Evolutionary conservation across 2,888 invertebrate genomes (phyloP).

Genomic region (Aphidius colemani): DNA sequence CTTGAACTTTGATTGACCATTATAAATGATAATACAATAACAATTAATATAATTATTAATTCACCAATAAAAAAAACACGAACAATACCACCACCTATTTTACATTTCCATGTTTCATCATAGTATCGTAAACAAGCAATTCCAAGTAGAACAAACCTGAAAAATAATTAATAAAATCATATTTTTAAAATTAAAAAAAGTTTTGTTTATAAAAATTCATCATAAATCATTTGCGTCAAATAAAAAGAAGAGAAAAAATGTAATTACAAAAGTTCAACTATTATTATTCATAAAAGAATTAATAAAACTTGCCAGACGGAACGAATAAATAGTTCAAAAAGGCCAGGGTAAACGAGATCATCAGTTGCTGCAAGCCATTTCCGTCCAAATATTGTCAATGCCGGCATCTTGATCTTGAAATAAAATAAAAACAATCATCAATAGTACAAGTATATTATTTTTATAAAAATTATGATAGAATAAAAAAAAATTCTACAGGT

Average conservation of each 20-base stretch:
- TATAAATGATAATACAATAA: slow-evolving; percentile 69
- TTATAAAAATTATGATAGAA: neutral
- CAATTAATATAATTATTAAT: slow-evolving; percentile 67
- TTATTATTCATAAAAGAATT: neutral
- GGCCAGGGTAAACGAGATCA: slow-evolving; percentile 88
- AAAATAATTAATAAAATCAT: neutral
- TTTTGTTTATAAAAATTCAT: no score
- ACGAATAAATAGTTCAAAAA: slow-evolving; percentile 75
- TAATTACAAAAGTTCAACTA: slow-evolving; percentile 6
- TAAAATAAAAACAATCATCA: neutral
- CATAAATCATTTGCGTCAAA: neutral
- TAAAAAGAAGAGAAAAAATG: slow-evolving; percentile 17
- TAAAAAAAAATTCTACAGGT: no score
- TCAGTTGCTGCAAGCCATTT: slow-evolving; percentile 91
- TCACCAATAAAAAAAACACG: slow-evolving; percentile 75
- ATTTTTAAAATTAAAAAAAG: neutral
- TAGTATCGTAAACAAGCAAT: slow-evolving; percentile 70
- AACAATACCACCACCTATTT: slow-evolving; percentile 73
- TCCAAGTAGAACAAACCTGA: slow-evolving; percentile 71
- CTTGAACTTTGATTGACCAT: slow-evolving; percentile 74
- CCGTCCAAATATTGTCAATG: slow-evolving; percentile 82
- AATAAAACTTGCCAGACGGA: slow-evolving; percentile 69
- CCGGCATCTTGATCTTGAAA: slow-evolving; percentile 71
- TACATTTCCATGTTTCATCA: slow-evolving; percentile 72
- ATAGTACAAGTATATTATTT: neutral